Base-by-base conservation (phyloP, 2,113 vertebrate species). In the Dermatemys mawii region DNA sequence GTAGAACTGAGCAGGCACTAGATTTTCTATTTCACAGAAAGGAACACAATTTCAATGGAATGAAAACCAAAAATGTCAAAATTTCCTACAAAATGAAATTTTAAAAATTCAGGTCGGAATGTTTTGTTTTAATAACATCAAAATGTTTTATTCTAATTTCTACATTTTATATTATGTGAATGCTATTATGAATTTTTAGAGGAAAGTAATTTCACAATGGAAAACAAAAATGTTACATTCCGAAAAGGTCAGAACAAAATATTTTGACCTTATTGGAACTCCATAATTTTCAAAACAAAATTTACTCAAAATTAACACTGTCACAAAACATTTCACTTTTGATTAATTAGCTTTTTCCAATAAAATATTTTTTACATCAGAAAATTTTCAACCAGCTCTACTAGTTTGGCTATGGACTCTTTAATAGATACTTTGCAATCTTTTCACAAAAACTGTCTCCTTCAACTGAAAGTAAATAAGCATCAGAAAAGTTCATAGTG, bases 211-310 rank as follows among this genome's bases (percentile, higher is more conserved):
- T 79, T 89, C 78, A 92, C 73, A 87, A 53, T 5, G 46, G 32
- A 21, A 16, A 80, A 83, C 67, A 13, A 21, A 81, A 87, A 81
- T 46, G 4, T 50, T 88, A 22, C 46, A 8, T 83, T 84, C 19
- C 13, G 5, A 17, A 32, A 49, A 78, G 19, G 35, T 38, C n/a
- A 70, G 32, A 73, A 73, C 21, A 78, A 26, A 78, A 78, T 16
- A 78, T 63, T 14, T 78, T 63, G 17, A 60, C 12, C 57, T 60
- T 16, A 60, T 60, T 29, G 93, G 90, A 83, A 92, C 35, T 63
- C 3, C 86, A 4, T 6, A 60, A 81, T 79, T 81, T 57, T 19
- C 67, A 22, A 73, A 22, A 41, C 67, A 73, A 41, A 73, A 73
- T 41, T 22, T 73, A 73, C 21, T 41, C 67, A 73, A n/a, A 73